A percentile compares a stretch with the other conserved stretches of the same genome.
phyloP scores from a whole-genome alignment of 2,888 invertebrate species.

The Synanthedon myopaeformis region DNA sequence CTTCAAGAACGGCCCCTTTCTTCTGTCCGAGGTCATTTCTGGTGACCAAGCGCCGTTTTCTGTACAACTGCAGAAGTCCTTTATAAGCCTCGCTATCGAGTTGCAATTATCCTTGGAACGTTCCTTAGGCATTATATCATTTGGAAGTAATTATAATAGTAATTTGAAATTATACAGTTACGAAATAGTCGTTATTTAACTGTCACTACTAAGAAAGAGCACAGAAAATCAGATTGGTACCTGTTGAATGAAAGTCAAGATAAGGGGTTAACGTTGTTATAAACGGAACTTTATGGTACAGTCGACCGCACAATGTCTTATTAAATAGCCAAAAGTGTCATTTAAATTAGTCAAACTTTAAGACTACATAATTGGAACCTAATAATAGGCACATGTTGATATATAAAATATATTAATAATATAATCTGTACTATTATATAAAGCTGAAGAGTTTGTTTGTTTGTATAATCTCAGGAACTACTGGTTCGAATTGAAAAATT shows the following conservation, averaged over 20 bases:
- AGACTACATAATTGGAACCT: too few relatives aligned
- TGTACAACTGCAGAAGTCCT: constrained; percentile 63
- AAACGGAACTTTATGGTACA: constrained; percentile 13
- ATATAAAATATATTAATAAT: too few relatives aligned
- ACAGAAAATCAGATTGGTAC: constrained; percentile 39
- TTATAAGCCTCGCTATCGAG: constrained; percentile 55
- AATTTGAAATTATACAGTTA: background rate
- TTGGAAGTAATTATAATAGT: constrained; percentile 1
- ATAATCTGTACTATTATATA: too few relatives aligned
- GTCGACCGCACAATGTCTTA: constrained; percentile 10
- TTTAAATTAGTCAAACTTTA: too few relatives aligned
- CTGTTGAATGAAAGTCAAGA: constrained; percentile 6
- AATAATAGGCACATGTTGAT: too few relatives aligned
- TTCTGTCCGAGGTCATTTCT: constrained; percentile 52
- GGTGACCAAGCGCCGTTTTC: constrained; percentile 67
- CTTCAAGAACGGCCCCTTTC: constrained; percentile 52
- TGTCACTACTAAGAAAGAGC: constrained; percentile 49
- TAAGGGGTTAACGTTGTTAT: constrained; percentile 26
- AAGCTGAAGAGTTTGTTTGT: too few relatives aligned
- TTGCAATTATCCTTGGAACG: constrained; percentile 49
- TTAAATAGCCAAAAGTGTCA: too few relatives aligned
- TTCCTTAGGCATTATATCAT: constrained; percentile 31
- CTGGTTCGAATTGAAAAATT: too few relatives aligned
- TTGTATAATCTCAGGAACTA: too few relatives aligned
- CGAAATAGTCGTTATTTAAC: constrained; percentile 39